Conservation (phyloP, 2,113 vertebrate genomes). For the Apteryx owenii region DNA sequence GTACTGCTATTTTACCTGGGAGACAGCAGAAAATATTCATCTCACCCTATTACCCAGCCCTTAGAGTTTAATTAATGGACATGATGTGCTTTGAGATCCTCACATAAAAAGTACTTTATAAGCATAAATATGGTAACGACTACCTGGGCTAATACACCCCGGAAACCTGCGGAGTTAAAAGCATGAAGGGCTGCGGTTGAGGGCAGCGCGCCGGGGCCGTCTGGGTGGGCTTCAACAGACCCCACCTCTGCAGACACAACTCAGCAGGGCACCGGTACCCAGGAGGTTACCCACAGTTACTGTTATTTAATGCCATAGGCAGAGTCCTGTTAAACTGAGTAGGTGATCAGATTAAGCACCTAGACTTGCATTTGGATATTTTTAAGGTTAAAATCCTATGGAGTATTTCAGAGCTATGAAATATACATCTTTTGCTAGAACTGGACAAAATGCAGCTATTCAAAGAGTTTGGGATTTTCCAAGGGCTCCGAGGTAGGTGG, state of each 20-base stretch:
- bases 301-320: not conserved
- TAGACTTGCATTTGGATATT: not conserved
- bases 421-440: not conserved
- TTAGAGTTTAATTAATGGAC: conserved; percentile 23
- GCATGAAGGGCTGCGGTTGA: not conserved
- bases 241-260: not conserved
- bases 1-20: conserved; percentile 2
- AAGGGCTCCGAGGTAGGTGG: not conserved
- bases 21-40: not conserved
- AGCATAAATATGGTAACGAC: not conserved
- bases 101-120: not conserved
- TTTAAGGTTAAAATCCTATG: not conserved
- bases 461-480: not conserved
- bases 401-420: not conserved
- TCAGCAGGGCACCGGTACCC: not conserved
- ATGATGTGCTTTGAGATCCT: not conserved
- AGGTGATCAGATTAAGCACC: not conserved
- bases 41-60: not conserved
- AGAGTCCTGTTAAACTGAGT: not conserved
- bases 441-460: not conserved
- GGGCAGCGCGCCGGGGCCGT: not conserved
- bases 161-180: not conserved
- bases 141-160: not conserved
- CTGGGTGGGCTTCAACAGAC: not conserved
- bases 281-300: not conserved